Conservation (phyloP, 2,888 invertebrate genomes). For the Polyommatus iphigenia region DNA sequence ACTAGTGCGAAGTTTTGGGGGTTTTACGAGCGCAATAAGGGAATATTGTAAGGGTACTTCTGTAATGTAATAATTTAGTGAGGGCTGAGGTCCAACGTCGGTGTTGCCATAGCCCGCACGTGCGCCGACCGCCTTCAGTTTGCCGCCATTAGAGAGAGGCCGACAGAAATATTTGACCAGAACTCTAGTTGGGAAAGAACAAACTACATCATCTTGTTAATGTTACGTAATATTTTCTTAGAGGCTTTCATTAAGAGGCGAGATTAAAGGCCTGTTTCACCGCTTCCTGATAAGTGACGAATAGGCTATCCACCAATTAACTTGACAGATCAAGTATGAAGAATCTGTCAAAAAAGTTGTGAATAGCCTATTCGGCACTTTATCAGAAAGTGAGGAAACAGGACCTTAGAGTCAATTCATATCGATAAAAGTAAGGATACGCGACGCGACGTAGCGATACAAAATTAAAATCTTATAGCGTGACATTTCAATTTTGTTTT, state of each 20-base stretch:
- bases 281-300: background rate
- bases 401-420: background rate
- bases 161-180: conserved; percentile 10
- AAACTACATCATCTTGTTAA: background rate
- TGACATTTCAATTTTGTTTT: no score
- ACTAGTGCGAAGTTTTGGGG: background rate
- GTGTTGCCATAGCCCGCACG: conserved; percentile 23
- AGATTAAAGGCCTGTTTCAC: background rate
- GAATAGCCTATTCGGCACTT: no score
- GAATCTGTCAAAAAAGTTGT: no score
- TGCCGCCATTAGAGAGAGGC: conserved; percentile 8
- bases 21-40: conserved; percentile 12
- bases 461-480: no score
- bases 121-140: conserved; percentile 21
- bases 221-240: background rate
- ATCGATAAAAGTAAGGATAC: no score
- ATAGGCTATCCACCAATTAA: no score
- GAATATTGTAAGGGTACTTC: conserved; percentile 4
- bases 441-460: no score
- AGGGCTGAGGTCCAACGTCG: background rate
- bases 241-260: background rate
- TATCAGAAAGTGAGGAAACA: no score
- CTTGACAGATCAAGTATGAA: no score
- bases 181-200: conserved; percentile 24
- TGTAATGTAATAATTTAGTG: conserved; percentile 19